Evolutionary conservation across 2,888 invertebrate species (phyloP), one percentile per base, ranked within the genome.

Genomic region (Nomada ferruginata): DNA sequence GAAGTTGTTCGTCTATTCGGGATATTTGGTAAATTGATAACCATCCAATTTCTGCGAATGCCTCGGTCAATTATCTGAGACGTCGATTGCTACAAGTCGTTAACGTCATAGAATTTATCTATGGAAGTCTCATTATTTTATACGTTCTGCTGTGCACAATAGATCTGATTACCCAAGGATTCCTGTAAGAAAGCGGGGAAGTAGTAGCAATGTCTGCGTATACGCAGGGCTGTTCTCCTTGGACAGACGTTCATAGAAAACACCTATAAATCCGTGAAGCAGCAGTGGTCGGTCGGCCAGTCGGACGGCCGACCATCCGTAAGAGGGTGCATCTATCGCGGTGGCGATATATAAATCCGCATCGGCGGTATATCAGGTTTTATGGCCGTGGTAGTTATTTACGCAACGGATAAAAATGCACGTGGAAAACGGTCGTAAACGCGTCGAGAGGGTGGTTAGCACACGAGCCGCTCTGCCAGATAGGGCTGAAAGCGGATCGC

Each of bases 281-380:
- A 65, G 64, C 77, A 68, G 81, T 52, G 72, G 83, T 29, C 59
- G 82, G 74, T 29, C 55, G 75, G 69, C 63, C 61, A 72, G 66
- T 55, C 60, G 73, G 79, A 68, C 77, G 66, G 73, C 75, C 76
- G 79, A 74, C 71, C 76, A 79, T 70, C 76, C 74, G 79, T 77
- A 85, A 72, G 81, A 84, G 84, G 84, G 73, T 85, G 82, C 87
- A 84, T 88, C 85, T 85, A 88, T 88, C 84, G 85, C 72, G 78
- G 70, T 68, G 87, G 89, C 90, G 90, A 91, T 91, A 89, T 90
- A 91, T 92, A 91, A 91, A 90, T 91, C 89, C 84, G 87, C 84
- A 88, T 86, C 88, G 89, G 85, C 87, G 84, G 87, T 92, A 91
- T 89, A 90, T 91, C 91, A 91, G 89, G 89, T 90, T 92, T 92